A percentile compares a stretch with the other conserved stretches of the same genome.
phyloP scores from a whole-genome alignment of 2,888 invertebrate genomes.

The Dioctria linearis region DNA sequence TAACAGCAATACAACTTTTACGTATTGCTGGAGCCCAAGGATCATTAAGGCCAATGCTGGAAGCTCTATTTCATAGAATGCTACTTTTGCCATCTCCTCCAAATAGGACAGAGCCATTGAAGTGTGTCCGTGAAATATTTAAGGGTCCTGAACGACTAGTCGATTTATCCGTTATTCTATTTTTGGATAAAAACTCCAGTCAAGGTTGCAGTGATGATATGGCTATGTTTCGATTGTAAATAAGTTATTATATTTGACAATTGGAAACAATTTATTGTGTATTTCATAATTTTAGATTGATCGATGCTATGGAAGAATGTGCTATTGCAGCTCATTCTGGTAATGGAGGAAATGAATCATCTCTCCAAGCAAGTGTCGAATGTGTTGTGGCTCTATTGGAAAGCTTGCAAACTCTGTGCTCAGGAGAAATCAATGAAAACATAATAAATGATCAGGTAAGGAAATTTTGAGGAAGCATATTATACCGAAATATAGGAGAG shows the following conservation, averaged over 20 bases:
- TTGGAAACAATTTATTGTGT: not conserved
- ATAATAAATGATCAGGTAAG: conserved; percentile 70
- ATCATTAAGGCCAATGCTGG: conserved; percentile 90
- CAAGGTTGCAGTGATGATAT: conserved; percentile 82
- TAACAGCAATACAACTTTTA: conserved; percentile 89
- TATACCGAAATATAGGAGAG: not conserved
- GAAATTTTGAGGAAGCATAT: conserved; percentile 51
- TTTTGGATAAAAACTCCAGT: conserved; percentile 78
- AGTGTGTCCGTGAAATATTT: conserved; percentile 84
- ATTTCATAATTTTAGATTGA: conserved; percentile 75
- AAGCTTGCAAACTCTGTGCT: conserved; percentile 86
- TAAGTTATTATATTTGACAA: conserved; percentile 59
- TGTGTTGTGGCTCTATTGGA: conserved; percentile 87
- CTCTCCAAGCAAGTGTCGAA: conserved; percentile 85
- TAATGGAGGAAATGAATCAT: conserved; percentile 81
- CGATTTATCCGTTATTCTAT: conserved; percentile 76
- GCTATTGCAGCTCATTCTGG: conserved; percentile 78
- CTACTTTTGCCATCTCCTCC: conserved; percentile 88
- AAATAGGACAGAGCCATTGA: conserved; percentile 87
- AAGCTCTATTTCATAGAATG: conserved; percentile 95
- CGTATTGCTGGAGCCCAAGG: conserved; percentile 90
- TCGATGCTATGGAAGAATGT: conserved; percentile 95
- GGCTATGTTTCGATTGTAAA: conserved; percentile 86
- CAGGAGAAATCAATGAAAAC: conserved; percentile 79
- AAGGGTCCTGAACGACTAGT: conserved; percentile 82